Percentiles rank a stretch among this genome's conserved stretches.
These are phyloP conservation scores for Blastobasis lacticolella DNA, from an alignment of 2,888 invertebrate genomes.

Conservation along the genomic window DNA sequence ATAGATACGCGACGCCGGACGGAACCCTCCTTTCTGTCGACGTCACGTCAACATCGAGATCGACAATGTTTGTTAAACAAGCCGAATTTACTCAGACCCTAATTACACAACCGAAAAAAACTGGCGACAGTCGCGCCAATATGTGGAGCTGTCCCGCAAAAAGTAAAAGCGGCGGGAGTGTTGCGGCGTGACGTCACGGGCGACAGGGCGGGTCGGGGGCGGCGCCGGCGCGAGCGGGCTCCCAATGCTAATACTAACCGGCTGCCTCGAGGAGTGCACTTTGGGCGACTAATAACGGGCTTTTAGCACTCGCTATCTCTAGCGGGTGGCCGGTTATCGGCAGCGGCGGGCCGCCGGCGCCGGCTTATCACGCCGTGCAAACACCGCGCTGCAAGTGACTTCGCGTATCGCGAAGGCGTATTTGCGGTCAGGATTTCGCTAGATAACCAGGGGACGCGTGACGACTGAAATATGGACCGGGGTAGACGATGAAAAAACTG, in stretches of 20 bases:
- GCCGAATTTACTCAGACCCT: slow-evolving; percentile 51
- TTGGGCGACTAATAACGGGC: slow-evolving; percentile 51
- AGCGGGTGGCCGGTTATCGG: slow-evolving; percentile 48
- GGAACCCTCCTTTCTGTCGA: no score
- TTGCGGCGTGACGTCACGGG: slow-evolving; percentile 64
- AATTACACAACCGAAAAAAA: slow-evolving; percentile 63
- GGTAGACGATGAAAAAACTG: slow-evolving; percentile 14
- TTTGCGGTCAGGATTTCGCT: slow-evolving; percentile 60
- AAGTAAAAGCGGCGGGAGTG: slow-evolving; percentile 48
- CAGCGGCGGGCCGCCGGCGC: slow-evolving; percentile 50
- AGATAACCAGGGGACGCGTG: slow-evolving; percentile 36
- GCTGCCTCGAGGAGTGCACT: slow-evolving; percentile 47
- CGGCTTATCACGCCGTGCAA: slow-evolving; percentile 63
- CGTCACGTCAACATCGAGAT: slow-evolving; percentile 2
- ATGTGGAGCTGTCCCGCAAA: slow-evolving; percentile 61
- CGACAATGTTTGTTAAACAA: slow-evolving; percentile 52
- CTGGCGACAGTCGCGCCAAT: slow-evolving; percentile 69
- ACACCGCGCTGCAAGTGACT: slow-evolving; percentile 61
- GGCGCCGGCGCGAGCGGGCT: slow-evolving; percentile 42
- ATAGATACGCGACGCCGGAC: no score
- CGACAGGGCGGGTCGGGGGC: slow-evolving; percentile 66
- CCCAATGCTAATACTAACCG: slow-evolving; percentile 36
- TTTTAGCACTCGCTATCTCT: slow-evolving; percentile 60
- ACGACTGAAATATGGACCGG: background rate
- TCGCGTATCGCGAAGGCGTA: slow-evolving; percentile 46